Conservation (phyloP, 92 coral and sea anemone species). For the Umimayanthus kanabou region DNA sequence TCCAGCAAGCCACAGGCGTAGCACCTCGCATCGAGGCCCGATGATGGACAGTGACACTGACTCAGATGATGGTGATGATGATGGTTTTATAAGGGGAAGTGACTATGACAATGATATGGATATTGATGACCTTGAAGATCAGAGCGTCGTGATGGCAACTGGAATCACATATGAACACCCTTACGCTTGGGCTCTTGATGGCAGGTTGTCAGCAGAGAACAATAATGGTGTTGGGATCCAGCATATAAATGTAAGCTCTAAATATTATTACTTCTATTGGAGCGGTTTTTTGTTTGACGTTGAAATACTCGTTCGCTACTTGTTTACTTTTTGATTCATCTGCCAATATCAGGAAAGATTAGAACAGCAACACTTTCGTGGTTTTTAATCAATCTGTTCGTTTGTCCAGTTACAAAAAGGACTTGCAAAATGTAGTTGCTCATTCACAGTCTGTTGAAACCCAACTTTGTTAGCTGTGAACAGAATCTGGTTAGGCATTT, state of each 20-base stretch:
- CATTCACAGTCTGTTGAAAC: too few species aligned
- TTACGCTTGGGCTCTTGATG: conserved; percentile 89
- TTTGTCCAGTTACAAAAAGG: too few species aligned
- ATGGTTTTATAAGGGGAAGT: conserved; percentile 26
- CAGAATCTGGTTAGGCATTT: too few species aligned
- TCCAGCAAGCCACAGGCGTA: conserved; percentile 32
- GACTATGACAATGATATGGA: conserved; percentile 77
- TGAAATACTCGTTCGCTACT: too few species aligned
- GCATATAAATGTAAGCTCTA: conserved; percentile 52
- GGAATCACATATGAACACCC: conserved; percentile 89
- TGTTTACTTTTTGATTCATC: too few species aligned
- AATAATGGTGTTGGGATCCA: conserved; percentile 28
- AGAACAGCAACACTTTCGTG: too few species aligned
- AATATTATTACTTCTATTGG: neutral
- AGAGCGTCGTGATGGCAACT: conserved; percentile 80
- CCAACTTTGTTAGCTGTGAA: too few species aligned
- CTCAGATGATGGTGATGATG: conserved; percentile 32
- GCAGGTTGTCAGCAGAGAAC: conserved; percentile 62
- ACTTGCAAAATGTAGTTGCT: too few species aligned
- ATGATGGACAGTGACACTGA: conserved; percentile 73
- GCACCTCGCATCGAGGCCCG: conserved; percentile 37
- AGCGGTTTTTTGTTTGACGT: too few species aligned
- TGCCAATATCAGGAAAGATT: too few species aligned
- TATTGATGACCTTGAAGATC: conserved; percentile 70
- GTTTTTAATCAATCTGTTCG: too few species aligned